Evolutionary conservation across 2,113 vertebrate species (phyloP).

Genomic region (Oreotragus oreotragus): DNA sequence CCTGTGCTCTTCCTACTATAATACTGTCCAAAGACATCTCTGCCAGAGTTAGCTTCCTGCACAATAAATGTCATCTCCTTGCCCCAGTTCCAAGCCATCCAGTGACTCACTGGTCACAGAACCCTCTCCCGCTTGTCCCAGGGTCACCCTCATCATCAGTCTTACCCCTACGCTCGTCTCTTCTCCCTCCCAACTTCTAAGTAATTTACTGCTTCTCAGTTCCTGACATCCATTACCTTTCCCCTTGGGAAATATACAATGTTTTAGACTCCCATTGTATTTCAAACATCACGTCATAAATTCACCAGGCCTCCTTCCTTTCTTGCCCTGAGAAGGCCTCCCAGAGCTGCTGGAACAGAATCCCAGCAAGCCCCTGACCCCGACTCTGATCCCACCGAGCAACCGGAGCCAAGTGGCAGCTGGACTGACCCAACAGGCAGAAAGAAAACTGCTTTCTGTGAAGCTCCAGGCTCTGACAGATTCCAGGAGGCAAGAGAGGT

Average conservation of each 20-base stretch:
- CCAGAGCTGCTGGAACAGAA: not conserved
- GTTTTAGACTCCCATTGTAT: not conserved
- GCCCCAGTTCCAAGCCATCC: no score
- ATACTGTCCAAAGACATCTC: not conserved
- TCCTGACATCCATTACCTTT: not conserved
- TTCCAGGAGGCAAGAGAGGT: not conserved
- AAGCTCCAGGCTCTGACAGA: not conserved
- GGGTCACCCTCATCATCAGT: not conserved
- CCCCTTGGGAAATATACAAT: not conserved
- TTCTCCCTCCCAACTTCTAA: not conserved
- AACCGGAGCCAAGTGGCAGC: not conserved
- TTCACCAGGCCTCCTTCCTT: not conserved
- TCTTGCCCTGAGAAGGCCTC: not conserved
- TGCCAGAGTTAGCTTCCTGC: not conserved
- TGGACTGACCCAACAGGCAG: not conserved
- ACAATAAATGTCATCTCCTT: no score
- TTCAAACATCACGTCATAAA: not conserved
- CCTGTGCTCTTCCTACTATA: not conserved
- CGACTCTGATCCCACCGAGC: accelerated
- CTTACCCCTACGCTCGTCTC: not conserved
- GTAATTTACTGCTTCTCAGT: not conserved
- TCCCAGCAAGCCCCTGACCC: accelerated
- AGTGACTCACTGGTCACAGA: not conserved
- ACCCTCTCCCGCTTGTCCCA: not conserved
- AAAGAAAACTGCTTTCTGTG: not conserved